Base-by-base conservation (phyloP, 2,888 invertebrate species). In the Apeira syringaria region DNA sequence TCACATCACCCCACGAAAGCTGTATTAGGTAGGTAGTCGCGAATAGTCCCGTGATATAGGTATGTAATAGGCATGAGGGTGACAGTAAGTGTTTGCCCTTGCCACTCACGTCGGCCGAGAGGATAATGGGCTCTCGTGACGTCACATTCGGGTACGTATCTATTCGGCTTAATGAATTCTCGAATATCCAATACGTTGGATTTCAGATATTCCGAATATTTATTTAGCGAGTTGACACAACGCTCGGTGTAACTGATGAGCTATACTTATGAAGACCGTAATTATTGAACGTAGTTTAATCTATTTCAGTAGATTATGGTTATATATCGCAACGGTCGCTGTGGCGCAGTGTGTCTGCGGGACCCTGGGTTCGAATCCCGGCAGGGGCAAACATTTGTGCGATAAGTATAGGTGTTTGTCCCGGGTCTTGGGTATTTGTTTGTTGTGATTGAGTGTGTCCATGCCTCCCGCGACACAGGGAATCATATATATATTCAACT, bases 51-150 rank as follows among this genome's bases (percentile, higher is more conserved):
- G 18, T 40, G 11, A 38, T 44, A 38, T 44, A 34, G 33, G 43
- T 48, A 41, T 32, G 43, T 34, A 39, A 37, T 18, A 47, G 50
- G 42, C 48, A 49, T 49, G 53, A 53, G 56, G 50, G 68, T 67
- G 76, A 70, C 67, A 66, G 61, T 51, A 65, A 82, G 82, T 84
- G 83, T 84, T 84, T 83, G 74, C 75, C 29, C 61, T 62, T 64
- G 64, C 74, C 66, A 74, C 74, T 74, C 74, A 71, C 80, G 62
- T 65, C 70, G 71, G 57, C 56, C 67, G 77, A 77, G 70, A 77
- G 78, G 78, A 78, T 85, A 84, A 83, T 84, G 81, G 81, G 64
- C 69, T 70, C 69, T 68, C 63, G 59, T 63, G 61, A 61, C 68
- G 59, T 53, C 48, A n/a, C n/a, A n/a, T n/a, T 62, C 64, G 59